These are phyloP conservation scores for Penaeus japonicus DNA, from an alignment of 1,140 invertebrate genomes.

Conservation along the genomic window DNA sequence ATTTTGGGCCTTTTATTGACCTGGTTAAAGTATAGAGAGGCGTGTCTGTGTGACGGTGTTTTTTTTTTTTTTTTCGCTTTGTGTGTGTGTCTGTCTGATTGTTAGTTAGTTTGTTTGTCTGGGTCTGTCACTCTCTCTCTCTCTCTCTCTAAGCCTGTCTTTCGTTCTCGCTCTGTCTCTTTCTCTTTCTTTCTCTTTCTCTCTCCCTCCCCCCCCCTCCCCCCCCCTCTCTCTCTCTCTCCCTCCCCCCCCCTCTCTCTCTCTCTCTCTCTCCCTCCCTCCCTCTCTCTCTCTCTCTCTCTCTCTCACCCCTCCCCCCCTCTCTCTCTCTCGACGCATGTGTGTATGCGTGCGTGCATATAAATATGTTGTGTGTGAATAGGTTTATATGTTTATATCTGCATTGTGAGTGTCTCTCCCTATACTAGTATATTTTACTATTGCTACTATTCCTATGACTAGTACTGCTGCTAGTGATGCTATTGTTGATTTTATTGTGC, in stretches of 20 bases:
- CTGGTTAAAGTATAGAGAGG: too few species aligned
- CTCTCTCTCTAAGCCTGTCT: background rate
- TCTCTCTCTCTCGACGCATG: background rate
- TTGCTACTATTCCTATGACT: too few species aligned
- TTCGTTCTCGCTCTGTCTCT: background rate
- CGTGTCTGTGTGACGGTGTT: too few species aligned
- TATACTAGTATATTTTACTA: too few species aligned
- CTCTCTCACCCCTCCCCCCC: background rate
- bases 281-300: too few species aligned
- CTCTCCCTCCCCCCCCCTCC: background rate
- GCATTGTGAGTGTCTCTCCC: background rate
- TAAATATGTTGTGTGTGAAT: background rate
- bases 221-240: background rate
- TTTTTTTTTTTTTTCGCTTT: too few species aligned
- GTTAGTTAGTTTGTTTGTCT: too few species aligned
- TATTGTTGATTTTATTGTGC: too few species aligned
- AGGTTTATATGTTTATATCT: background rate
- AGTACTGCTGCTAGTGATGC: too few species aligned
- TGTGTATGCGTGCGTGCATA: background rate
- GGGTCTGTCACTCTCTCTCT: background rate
- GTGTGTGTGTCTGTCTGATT: too few species aligned
- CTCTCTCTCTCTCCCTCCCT: background rate
- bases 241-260: background rate
- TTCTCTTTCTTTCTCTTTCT: background rate
- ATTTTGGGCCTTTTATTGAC: too few species aligned